Percentiles rank a stretch among this genome's conserved stretches.
phyloP scores from a whole-genome alignment of 2,113 vertebrate genomes.

The Megatriorchis doriae region DNA sequence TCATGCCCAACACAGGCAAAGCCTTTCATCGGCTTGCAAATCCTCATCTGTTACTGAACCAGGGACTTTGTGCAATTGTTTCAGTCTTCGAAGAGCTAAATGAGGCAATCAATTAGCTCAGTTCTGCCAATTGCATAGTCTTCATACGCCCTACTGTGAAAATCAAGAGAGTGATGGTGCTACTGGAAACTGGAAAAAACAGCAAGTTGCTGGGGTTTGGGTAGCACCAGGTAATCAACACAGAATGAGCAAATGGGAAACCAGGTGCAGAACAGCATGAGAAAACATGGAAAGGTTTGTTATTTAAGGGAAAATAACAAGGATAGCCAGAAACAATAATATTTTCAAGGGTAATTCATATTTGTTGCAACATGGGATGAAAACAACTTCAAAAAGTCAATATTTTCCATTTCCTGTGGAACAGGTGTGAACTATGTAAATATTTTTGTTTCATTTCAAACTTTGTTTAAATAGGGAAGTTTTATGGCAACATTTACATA shows the following conservation, averaged over 20 bases:
- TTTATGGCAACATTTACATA: not conserved
- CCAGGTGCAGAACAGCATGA: not conserved
- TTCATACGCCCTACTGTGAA: not conserved
- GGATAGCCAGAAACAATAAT: not conserved
- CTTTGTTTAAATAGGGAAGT: not conserved
- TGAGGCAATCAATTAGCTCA: not conserved
- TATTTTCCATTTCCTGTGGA: not conserved
- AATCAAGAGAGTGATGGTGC: not conserved
- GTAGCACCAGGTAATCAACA: not conserved
- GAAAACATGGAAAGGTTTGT: not conserved
- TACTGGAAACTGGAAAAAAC: not conserved
- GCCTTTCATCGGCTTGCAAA: not conserved
- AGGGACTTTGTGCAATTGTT: not conserved
- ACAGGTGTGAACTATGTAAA: not conserved
- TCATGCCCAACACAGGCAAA: not conserved
- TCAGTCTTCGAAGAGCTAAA: not conserved
- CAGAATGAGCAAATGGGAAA: not conserved
- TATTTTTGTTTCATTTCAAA: not conserved
- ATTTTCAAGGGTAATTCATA: not conserved
- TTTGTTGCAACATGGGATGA: not conserved
- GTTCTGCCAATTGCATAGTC: not conserved
- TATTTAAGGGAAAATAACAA: not conserved
- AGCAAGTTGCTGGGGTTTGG: not conserved
- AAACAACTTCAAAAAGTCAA: not conserved
- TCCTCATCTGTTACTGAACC: not conserved